phyloP scores from a whole-genome alignment of 2,888 invertebrate genomes.

The Cerceris rybyensis region DNA sequence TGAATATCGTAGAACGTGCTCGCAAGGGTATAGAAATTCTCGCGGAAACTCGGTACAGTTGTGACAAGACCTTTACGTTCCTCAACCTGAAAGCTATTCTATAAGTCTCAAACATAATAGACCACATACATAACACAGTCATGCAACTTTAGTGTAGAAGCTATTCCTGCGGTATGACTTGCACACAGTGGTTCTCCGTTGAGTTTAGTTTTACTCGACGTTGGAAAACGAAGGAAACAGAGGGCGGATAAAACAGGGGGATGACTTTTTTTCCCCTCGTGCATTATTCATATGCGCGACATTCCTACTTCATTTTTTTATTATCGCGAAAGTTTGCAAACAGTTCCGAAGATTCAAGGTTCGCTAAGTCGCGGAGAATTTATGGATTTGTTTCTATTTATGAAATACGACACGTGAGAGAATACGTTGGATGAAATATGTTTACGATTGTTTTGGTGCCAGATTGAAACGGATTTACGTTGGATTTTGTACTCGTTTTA shows the following conservation, averaged over 20 bases:
- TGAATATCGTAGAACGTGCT: not conserved
- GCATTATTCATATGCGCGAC: slow-evolving; percentile 6
- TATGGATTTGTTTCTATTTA: not conserved
- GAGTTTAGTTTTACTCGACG: not conserved
- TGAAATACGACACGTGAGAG: not conserved
- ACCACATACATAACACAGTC: slow-evolving; percentile 67
- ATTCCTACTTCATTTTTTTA: slow-evolving; percentile 2
- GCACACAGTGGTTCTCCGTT: slow-evolving; percentile 64
- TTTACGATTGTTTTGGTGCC: not conserved
- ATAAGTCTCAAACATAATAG: slow-evolving; percentile 73
- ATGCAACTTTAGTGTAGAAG: slow-evolving; percentile 66
- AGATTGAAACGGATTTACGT: too few species aligned
- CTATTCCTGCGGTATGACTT: slow-evolving; percentile 68
- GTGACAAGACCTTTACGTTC: slow-evolving; percentile 66
- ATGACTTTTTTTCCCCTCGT: not conserved
- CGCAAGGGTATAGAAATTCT: slow-evolving; percentile 25
- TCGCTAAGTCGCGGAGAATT: not conserved
- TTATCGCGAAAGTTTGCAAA: not conserved
- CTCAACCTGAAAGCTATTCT: slow-evolving; percentile 68
- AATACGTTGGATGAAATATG: not conserved
- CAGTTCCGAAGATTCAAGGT: not conserved
- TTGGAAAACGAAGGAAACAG: not conserved
- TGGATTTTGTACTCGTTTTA: too few species aligned
- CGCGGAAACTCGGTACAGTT: slow-evolving; percentile 39
- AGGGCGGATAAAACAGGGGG: too few species aligned